phyloP scores from a whole-genome alignment of 2,113 vertebrate genomes.

The Siniperca knerii region DNA sequence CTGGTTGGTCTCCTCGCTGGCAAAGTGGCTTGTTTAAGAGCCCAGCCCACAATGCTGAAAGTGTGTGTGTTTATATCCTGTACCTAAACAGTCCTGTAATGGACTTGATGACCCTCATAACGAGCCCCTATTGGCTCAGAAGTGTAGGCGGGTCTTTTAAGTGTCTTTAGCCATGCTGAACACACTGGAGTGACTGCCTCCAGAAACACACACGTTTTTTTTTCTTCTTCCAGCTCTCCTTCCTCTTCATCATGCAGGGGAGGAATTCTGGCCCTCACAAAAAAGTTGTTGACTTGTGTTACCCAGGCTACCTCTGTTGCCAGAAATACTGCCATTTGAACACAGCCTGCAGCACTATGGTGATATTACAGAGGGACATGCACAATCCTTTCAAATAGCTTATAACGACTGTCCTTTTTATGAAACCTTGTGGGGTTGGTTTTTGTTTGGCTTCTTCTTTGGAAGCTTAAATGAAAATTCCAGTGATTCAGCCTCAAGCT shows the following conservation, averaged over 20 bases:
- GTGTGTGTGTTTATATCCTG: slow-evolving; percentile 36
- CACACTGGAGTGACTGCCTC: not conserved
- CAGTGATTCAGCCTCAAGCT: not conserved
- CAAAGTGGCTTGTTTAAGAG: slow-evolving; percentile 42
- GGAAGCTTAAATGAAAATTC: slow-evolving; percentile 28
- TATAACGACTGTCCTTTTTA: slow-evolving; percentile 8
- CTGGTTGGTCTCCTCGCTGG: not conserved
- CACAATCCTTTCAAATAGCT: slow-evolving; percentile 15
- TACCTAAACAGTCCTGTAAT: slow-evolving; percentile 23
- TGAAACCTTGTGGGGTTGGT: slow-evolving; percentile 31
- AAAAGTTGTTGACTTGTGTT: not conserved
- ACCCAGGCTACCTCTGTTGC: not conserved
- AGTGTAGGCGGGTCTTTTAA: slow-evolving; percentile 14
- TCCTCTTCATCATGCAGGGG: not conserved
- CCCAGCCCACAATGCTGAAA: slow-evolving; percentile 19
- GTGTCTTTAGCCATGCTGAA: not conserved
- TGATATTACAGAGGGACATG: slow-evolving; percentile 20
- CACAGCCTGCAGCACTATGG: not conserved
- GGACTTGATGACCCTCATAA: slow-evolving; percentile 50
- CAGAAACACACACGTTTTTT: slow-evolving; percentile 15
- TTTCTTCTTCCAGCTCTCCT: not conserved
- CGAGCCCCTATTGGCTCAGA: slow-evolving; percentile 37
- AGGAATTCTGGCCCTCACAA: not conserved
- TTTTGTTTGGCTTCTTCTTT: not conserved
- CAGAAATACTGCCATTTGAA: slow-evolving; percentile 8